A percentile compares a stretch with the other conserved stretches of the same genome.
Conservation (phyloP, 2,888 invertebrate genomes). For the Microplitis manilae region DNA sequence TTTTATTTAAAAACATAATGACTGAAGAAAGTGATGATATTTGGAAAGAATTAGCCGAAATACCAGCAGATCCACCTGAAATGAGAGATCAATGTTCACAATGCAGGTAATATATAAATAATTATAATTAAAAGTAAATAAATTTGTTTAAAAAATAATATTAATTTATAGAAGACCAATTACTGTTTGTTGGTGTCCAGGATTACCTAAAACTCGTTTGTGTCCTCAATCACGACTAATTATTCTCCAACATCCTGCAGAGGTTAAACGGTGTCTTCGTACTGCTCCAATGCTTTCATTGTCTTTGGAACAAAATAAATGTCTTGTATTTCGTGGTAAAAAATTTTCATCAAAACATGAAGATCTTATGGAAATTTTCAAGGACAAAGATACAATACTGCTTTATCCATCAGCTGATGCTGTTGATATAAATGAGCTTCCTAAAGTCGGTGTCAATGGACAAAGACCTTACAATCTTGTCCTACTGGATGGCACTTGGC, state of each 20-base stretch:
- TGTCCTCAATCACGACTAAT: slow-evolving; percentile 81
- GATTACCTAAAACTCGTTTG: slow-evolving; percentile 82
- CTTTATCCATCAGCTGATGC: slow-evolving; percentile 87
- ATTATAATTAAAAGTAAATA: background rate
- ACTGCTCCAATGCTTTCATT: slow-evolving; percentile 92
- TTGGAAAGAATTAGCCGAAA: slow-evolving; percentile 82
- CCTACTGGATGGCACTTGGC: slow-evolving; percentile 95
- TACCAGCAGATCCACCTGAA: slow-evolving; percentile 83
- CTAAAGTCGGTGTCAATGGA: slow-evolving; percentile 67
- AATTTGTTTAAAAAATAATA: background rate
- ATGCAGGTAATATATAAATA: slow-evolving; percentile 77
- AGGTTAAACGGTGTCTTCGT: slow-evolving; percentile 89
- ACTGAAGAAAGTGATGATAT: slow-evolving; percentile 65
- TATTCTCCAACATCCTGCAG: slow-evolving; percentile 93
- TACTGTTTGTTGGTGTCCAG: slow-evolving; percentile 92
- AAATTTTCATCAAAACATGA: slow-evolving; percentile 82
- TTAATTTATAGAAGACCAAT: slow-evolving; percentile 79
- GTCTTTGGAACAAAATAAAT: slow-evolving; percentile 82
- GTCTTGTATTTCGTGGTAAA: slow-evolving; percentile 82
- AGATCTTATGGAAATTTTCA: slow-evolving; percentile 79
- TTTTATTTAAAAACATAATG: slow-evolving; percentile 45
- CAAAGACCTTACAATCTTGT: slow-evolving; percentile 81
- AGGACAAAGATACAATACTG: slow-evolving; percentile 80
- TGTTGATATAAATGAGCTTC: slow-evolving; percentile 77
- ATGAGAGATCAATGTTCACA: slow-evolving; percentile 81